Conservation (phyloP, 2,797 vertebrate genomes). For the Pelobates cultripes region DNA sequence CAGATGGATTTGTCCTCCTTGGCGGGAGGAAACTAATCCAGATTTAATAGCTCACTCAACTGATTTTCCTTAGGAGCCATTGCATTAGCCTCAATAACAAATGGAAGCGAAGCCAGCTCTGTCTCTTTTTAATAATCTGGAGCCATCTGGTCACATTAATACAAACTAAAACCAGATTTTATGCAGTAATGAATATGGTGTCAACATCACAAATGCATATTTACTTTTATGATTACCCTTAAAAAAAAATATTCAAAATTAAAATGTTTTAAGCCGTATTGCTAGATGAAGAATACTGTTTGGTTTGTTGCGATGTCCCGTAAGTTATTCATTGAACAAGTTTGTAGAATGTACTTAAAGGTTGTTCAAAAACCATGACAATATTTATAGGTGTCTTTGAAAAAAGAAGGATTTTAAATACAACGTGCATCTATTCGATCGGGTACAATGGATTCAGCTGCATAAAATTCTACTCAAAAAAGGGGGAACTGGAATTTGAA, state of each 20-base stretch:
- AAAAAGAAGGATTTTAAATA: too few species aligned
- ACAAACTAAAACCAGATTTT: constrained; percentile 39
- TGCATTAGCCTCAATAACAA: constrained; percentile 30
- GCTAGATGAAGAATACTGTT: too few species aligned
- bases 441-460: too few species aligned
- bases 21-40: constrained; percentile 22
- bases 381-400: too few species aligned
- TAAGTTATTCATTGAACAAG: too few species aligned
- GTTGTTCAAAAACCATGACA: too few species aligned
- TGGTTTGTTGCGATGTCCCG: too few species aligned
- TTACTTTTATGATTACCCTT: constrained; percentile 13
- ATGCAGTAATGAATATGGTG: constrained; percentile 24
- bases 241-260: not conserved
- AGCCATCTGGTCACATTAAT: constrained; percentile 45
- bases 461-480: too few species aligned
- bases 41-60: constrained; percentile 23
- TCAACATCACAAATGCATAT: constrained; percentile 36
- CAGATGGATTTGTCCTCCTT: constrained; percentile 35
- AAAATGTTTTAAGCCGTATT: too few species aligned
- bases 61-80: constrained; percentile 29
- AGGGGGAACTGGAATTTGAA: too few species aligned
- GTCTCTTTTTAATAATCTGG: constrained; percentile 32
- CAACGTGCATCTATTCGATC: too few species aligned
- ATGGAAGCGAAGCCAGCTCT: constrained; percentile 33
- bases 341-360: too few species aligned